phyloP scores from a whole-genome alignment of 1,140 invertebrate species.

The Brachionus rotundiformis region DNA sequence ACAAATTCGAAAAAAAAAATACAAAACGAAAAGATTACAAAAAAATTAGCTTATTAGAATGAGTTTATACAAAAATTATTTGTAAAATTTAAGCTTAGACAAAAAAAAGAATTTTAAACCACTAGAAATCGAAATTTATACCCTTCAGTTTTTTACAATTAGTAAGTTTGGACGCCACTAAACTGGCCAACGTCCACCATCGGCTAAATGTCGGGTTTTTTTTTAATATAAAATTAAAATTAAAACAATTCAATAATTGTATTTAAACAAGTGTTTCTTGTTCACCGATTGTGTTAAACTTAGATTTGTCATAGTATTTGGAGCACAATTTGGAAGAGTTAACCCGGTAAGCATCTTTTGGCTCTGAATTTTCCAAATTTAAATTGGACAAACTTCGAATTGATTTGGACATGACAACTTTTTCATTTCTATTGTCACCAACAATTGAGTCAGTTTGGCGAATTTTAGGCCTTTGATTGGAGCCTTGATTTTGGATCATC shows the following conservation, averaged over 20 bases:
- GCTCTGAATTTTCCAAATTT: slow-evolving; percentile 21
- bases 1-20: not conserved
- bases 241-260: not conserved
- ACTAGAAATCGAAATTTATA: not conserved
- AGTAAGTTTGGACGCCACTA: not conserved
- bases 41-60: slow-evolving; percentile 7
- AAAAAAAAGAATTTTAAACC: not conserved
- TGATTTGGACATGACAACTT: not conserved
- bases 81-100: slow-evolving; percentile 7
- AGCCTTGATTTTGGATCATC: slow-evolving; percentile 23
- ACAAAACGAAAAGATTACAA: slow-evolving; percentile 13
- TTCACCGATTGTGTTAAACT: slow-evolving; percentile 50
- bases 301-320: slow-evolving; percentile 38
- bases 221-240: slow-evolving; percentile 25
- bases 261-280: slow-evolving; percentile 52
- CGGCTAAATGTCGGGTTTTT: slow-evolving; percentile 2
- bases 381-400: slow-evolving; percentile 42
- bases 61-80: slow-evolving; percentile 17
- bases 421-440: not conserved
- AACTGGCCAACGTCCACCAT: not conserved
- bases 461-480: slow-evolving; percentile 16
- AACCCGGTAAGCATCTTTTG: not conserved
- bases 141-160: not conserved
- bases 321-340: not conserved
- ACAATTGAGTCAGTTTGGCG: slow-evolving; percentile 14